Evolutionary conservation across 2,888 invertebrate species (phyloP), one percentile per base, ranked within the genome.

Genomic region (Harpalus rufipes): DNA sequence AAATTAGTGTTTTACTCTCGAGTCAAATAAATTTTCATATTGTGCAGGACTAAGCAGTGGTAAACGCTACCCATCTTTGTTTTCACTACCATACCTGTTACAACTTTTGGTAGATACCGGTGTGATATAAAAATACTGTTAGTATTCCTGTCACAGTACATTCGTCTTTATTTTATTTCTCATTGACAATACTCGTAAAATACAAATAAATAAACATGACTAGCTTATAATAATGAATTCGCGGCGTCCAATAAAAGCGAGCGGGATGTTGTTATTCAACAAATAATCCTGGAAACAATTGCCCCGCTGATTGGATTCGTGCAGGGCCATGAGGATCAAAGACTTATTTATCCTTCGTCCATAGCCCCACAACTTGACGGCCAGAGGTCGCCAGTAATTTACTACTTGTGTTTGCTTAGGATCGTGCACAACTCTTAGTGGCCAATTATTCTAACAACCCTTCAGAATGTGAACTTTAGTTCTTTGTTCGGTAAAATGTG

Each of bases 341-440:
- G 68, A 68, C 68, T 68, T 68, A 68, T 68, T 39, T 68, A 68
- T 68, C 39, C 68, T 68, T 68, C 68, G 41, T 68, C 68, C 32
- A 25, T n/a, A n/a, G n/a, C n/a, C n/a, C n/a, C 12, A 25, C 68
- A 68, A 68, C n/a, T 68, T 68, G n/a, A 32, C 68, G 39, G 68
- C 8, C 10, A 39, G 32, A 68, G 68, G 68, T 68, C 39, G 68
- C 68, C 39, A 39, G 25, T 68, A 68, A 68, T 68, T 68, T 68
- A 7, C 39, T 68, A 41, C 68, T 68, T 12, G 32, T 68, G 68
- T 68, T 68, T 68, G 14, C 32, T 68, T 68, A 68, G 68, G 68
- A 68, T 32, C 32, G 5, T 32, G 12, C 32, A n/a, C 25, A 68
- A 68, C 68, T 68, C 32, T 68, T 39, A 32, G n/a, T 39, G 68